Percentiles rank a stretch among this genome's conserved stretches.
phyloP scores from a whole-genome alignment of 2,888 invertebrate species.

The Zygothrica quintamaculata region DNA sequence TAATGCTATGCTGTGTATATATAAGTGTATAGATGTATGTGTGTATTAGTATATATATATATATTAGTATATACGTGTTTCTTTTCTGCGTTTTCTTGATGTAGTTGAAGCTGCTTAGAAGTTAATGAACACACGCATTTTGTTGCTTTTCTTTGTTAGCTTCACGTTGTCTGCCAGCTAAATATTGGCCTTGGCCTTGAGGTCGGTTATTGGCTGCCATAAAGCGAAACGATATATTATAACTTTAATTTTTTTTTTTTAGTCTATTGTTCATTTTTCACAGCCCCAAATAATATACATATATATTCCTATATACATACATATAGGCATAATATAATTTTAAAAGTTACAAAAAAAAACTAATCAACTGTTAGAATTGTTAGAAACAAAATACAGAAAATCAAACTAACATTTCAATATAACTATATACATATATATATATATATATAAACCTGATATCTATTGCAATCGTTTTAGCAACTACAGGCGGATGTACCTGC shows the following conservation, averaged over 20 bases:
- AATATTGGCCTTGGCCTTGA: constrained; percentile 74
- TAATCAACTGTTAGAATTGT: no score
- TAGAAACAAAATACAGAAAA: neutral
- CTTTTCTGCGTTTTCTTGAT: constrained; percentile 35
- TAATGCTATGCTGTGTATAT: constrained; percentile 25
- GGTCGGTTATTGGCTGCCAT: constrained; percentile 76
- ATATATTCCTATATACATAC: no score
- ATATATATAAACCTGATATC: constrained; percentile 9
- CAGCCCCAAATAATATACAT: constrained; percentile 12
- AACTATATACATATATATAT: neutral
- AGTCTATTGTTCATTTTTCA: constrained; percentile 19
- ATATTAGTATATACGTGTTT: constrained; percentile 11
- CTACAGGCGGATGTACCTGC: constrained; percentile 46
- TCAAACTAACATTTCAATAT: neutral
- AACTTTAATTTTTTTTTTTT: constrained; percentile 13
- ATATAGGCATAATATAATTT: no score
- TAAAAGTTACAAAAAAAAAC: no score
- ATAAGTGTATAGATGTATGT: constrained; percentile 10
- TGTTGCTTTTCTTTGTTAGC: constrained; percentile 41
- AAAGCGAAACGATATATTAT: constrained; percentile 69
- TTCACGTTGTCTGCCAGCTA: constrained; percentile 24
- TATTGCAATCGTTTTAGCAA: constrained; percentile 37
- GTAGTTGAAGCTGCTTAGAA: constrained; percentile 74
- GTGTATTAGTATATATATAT: constrained; percentile 27
- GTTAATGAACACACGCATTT: constrained; percentile 61